Conservation (phyloP, 2,797 vertebrate genomes). For the Chelidonichthys spinosus region DNA sequence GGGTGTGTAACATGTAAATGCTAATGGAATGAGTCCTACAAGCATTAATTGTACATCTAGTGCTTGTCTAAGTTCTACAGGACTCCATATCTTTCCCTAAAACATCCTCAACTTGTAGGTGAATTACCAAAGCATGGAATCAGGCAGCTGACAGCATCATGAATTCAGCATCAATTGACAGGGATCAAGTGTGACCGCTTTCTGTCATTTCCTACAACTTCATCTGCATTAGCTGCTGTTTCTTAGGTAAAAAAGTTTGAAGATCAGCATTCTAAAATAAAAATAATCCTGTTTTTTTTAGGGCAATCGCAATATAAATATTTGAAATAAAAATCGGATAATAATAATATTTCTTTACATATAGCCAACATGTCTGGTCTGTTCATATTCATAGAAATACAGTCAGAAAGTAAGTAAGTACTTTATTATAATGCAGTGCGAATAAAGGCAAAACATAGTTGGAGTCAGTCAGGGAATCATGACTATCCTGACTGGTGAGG, state of each 20-base stretch:
- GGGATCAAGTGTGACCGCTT: neutral
- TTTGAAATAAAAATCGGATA: too few species aligned
- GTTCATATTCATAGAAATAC: neutral
- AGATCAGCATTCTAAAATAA: neutral
- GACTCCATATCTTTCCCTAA: neutral
- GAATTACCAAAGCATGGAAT: neutral
- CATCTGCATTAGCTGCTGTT: neutral
- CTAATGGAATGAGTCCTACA: neutral
- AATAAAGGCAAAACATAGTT: neutral
- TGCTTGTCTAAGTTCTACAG: neutral
- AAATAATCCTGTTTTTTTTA: too few species aligned
- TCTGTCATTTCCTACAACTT: neutral
- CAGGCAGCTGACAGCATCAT: neutral
- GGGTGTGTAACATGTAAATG: neutral
- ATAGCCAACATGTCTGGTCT: too few species aligned
- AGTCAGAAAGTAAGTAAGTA: neutral
- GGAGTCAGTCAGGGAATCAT: constrained; percentile 3
- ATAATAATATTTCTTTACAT: too few species aligned
- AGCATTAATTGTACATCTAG: neutral
- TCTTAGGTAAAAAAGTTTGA: neutral
- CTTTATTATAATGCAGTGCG: neutral
- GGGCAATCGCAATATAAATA: too few species aligned
- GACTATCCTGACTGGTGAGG: neutral
- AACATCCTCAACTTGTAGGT: neutral
- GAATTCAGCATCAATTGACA: neutral